A percentile compares a stretch with the other conserved stretches of the same genome.
Conservation (phyloP, 2,888 invertebrate species). For the Serripes groenlandicus region DNA sequence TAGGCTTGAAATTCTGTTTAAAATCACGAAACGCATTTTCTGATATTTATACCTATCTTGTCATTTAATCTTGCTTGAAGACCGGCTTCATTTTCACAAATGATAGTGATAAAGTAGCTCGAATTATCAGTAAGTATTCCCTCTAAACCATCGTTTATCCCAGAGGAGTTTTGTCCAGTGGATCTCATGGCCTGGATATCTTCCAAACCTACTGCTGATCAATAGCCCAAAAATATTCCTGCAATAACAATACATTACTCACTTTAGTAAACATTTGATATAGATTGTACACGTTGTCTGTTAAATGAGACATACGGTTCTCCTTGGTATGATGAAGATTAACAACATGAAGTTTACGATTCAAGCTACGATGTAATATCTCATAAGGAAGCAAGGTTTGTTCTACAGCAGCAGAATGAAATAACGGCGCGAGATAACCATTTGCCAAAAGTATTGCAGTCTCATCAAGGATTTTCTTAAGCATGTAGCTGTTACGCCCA, state of each 20-base stretch:
- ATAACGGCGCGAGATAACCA: too few species aligned
- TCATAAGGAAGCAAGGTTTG: too few species aligned
- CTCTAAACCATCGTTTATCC: slow-evolving; percentile 66
- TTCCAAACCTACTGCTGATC: slow-evolving; percentile 65
- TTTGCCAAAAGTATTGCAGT: too few species aligned
- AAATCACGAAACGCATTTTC: background rate
- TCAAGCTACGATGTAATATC: too few species aligned
- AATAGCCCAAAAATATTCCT: slow-evolving; percentile 79
- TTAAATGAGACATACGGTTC: too few species aligned
- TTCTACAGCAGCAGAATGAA: too few species aligned
- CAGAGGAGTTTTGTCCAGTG: slow-evolving; percentile 63
- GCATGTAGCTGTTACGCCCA: too few species aligned
- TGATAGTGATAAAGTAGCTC: slow-evolving; percentile 69
- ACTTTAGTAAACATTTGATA: too few species aligned
- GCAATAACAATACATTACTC: background rate
- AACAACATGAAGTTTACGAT: too few species aligned
- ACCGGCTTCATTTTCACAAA: slow-evolving; percentile 73
- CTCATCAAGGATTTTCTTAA: too few species aligned
- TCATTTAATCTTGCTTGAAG: slow-evolving; percentile 57
- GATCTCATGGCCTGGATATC: slow-evolving; percentile 75
- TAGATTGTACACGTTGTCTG: too few species aligned
- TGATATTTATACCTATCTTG: slow-evolving; percentile 36
- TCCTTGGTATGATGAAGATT: too few species aligned
- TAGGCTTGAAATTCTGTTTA: background rate
- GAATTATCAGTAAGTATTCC: slow-evolving; percentile 66